These are phyloP conservation scores for Drosophila paulistorum DNA, from an alignment of 1,140 invertebrate species.

Conservation along the genomic window DNA sequence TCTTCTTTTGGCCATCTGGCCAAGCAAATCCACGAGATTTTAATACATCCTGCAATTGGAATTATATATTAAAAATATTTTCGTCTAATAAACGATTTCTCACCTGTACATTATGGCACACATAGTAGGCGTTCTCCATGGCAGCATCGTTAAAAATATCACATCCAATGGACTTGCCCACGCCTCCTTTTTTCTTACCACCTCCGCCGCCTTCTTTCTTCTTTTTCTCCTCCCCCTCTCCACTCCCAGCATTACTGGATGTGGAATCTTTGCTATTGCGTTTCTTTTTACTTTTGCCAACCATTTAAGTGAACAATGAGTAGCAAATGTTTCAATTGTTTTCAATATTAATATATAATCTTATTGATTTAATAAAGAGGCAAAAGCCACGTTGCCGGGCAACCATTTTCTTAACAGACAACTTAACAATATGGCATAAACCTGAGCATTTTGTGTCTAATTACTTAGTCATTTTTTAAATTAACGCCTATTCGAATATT, in stretches of 20 bases:
- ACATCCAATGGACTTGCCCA: slow-evolving; percentile 87
- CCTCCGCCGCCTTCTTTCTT: slow-evolving; percentile 78
- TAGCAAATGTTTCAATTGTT: neutral
- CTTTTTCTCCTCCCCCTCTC: slow-evolving; percentile 82
- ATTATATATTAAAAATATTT: neutral
- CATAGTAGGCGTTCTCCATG: slow-evolving; percentile 94
- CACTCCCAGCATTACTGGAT: slow-evolving; percentile 81
- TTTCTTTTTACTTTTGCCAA: slow-evolving; percentile 83
- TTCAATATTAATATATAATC: neutral
- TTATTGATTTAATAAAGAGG: slow-evolving; percentile 37
- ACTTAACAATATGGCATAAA: slow-evolving; percentile 1
- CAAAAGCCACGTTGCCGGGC: neutral
- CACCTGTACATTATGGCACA: slow-evolving; percentile 94
- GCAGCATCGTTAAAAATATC: slow-evolving; percentile 93
- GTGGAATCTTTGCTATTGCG: slow-evolving; percentile 85
- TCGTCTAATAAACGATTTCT: neutral
- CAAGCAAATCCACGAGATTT: slow-evolving; percentile 92
- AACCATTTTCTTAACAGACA: slow-evolving; percentile 18
- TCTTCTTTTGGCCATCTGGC: slow-evolving; percentile 91
- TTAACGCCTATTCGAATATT: slow-evolving; percentile 36
- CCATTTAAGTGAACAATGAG: slow-evolving; percentile 57
- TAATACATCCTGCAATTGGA: slow-evolving; percentile 73
- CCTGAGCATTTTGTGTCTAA: neutral
- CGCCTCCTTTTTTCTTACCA: slow-evolving; percentile 85
- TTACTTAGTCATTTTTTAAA: neutral